Percentiles rank a stretch among this genome's conserved stretches.
Conservation (phyloP, 2,888 invertebrate genomes). For the Patella depressa region DNA sequence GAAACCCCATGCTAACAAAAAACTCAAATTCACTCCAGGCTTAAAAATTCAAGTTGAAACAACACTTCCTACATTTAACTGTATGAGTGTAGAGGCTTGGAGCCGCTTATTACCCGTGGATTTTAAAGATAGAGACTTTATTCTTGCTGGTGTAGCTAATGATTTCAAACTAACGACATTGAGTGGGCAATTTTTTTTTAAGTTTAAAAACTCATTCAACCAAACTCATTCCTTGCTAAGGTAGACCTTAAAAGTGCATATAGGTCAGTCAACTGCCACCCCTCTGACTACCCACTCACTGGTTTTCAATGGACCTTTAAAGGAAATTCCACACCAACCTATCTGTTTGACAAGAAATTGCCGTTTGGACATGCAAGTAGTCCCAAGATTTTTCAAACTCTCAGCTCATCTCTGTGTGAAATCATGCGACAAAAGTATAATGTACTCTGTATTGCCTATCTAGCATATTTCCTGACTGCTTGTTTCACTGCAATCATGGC, state of each 20-base stretch:
- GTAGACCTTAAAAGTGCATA: conserved; percentile 10
- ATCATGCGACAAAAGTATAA: background rate
- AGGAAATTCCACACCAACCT: background rate
- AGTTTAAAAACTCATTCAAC: background rate
- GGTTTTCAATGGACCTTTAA: conserved; percentile 11
- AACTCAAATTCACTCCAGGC: no score
- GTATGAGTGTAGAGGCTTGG: background rate
- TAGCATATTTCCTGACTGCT: conserved; percentile 1
- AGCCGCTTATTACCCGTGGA: background rate
- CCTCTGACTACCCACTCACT: background rate
- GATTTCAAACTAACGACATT: background rate
- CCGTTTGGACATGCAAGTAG: background rate
- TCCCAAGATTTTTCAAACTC: conserved; percentile 1
- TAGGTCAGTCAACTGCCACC: background rate
- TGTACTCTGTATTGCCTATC: background rate
- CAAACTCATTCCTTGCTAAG: conserved; percentile 2
- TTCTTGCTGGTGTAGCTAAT: background rate
- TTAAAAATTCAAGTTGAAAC: background rate
- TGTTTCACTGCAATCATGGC: background rate
- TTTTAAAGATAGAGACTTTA: background rate
- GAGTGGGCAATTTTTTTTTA: no score
- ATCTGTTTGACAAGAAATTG: conserved; percentile 3
- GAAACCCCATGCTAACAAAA: background rate
- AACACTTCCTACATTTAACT: background rate
- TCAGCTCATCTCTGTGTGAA: background rate